Percentiles rank a stretch among this genome's conserved stretches.
These are phyloP conservation scores for Xenus cinereus DNA, from an alignment of 2,113 vertebrate species.

Conservation along the genomic window DNA sequence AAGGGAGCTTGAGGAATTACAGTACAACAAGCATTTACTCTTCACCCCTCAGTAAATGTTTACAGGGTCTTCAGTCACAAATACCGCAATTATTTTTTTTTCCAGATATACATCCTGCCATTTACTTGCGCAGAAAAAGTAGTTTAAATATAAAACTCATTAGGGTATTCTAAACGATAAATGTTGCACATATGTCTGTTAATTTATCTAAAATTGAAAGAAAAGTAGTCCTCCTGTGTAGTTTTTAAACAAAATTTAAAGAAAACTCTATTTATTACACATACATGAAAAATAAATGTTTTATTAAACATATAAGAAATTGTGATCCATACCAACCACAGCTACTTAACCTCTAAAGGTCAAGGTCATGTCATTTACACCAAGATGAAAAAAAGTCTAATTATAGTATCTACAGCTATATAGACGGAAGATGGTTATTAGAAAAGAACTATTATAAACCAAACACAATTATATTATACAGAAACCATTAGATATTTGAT, in stretches of 20 bases:
- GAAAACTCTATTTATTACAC: neutral
- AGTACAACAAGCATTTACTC: neutral
- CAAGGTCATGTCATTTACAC: slow-evolving; percentile 22
- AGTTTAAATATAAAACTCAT: neutral
- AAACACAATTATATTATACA: slow-evolving; percentile 25
- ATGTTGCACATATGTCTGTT: neutral
- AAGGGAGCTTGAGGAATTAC: neutral
- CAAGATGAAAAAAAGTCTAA: neutral
- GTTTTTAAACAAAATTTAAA: neutral
- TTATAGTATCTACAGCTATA: neutral
- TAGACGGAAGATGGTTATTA: neutral
- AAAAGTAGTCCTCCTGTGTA: neutral
- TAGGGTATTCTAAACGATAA: neutral
- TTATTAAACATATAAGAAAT: neutral
- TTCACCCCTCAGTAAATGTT: neutral
- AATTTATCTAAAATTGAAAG: neutral
- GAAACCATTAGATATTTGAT: slow-evolving; percentile 46
- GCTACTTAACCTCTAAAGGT: neutral
- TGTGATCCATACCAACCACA: neutral
- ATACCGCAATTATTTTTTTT: neutral
- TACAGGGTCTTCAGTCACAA: neutral
- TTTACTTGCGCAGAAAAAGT: neutral
- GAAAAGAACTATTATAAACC: slow-evolving; percentile 18
- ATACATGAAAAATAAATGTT: neutral
- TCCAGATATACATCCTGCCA: neutral